Conservation (phyloP, 2,797 vertebrate genomes). For the Notolabrus celidotus region DNA sequence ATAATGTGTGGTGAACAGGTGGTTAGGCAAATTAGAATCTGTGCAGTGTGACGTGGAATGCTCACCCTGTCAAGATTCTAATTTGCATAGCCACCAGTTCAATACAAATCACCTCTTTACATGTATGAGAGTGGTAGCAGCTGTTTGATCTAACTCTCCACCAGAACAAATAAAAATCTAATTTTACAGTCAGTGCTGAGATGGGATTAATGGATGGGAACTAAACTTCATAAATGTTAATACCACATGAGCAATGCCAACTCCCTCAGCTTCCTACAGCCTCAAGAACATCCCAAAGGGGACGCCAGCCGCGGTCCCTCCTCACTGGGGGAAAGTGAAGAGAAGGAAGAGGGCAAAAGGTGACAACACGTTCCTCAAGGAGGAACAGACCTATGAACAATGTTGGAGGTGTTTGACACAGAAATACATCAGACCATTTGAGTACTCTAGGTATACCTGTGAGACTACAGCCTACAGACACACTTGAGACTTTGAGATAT, state of each 20-base stretch:
- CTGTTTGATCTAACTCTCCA: neutral
- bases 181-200: neutral
- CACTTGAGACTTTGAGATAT: too few species aligned
- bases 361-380: conserved; percentile 19
- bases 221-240: conserved; percentile 39
- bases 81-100: too few species aligned
- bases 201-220: neutral
- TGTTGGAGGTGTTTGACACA: conserved; percentile 14
- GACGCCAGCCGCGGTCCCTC: conserved; percentile 21
- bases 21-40: too few species aligned
- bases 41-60: too few species aligned
- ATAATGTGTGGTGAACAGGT: too few species aligned
- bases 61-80: too few species aligned
- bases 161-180: neutral
- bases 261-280: conserved; percentile 43
- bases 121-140: neutral
- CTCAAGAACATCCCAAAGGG: conserved; percentile 34
- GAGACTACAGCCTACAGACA: too few species aligned
- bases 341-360: conserved; percentile 17
- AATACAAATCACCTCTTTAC: neutral
- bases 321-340: conserved; percentile 20
- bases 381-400: conserved; percentile 24
- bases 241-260: conserved; percentile 41
- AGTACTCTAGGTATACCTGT: neutral
- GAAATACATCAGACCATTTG: neutral